Evolutionary conservation across 2,113 vertebrate species (phyloP), one percentile per base, ranked within the genome.

Genomic region (Orthonyx spaldingii): DNA sequence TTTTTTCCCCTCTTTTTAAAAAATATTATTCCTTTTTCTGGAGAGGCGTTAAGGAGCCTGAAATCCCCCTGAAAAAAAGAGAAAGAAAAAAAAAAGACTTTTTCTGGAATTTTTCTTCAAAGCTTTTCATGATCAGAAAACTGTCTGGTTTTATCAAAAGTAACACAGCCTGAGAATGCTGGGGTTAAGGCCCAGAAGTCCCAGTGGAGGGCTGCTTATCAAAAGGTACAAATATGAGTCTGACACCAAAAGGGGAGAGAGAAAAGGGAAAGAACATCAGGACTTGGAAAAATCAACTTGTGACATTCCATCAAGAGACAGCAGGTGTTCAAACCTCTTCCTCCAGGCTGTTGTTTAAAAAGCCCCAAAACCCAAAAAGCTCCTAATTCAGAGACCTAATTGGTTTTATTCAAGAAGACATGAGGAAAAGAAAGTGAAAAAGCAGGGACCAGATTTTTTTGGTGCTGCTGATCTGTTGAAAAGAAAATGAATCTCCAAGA

Each of bases 141-240:
- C 21, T 3, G 6, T 20, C 23, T 79, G 41, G 8, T 78, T 89
- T 81, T 89, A 87, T 76, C 72, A 87, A 68, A 93, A 86, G 59
- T 59, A 49, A 56, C 47, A 84, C 0, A 28, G 47, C 7, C 56
- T 63, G 59, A 85, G 72, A 92, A 85, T 53, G 8, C 53, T 74
- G 64, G n/a, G 75, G 71, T 90, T 93, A 86, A 72, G 85, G 41
- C 66, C 72, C 60, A 55, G 50, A 72, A 84, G 33, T 76, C 84
- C 35, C 83, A 70, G 56, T 39, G 53, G 90, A 90, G 11, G 22
- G 22, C 42, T 84, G 14, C 7, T 3, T 88, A 91, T 90, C 70
- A 90, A 83, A 91, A 95, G 33, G 35, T 79, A 91, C 78, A 89
- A 91, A 87, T 89, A 88, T 42, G 83, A 87, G 16, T 46, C 68